Conservation (phyloP, 2,797 vertebrate genomes). For the Muscicapa comitata region DNA sequence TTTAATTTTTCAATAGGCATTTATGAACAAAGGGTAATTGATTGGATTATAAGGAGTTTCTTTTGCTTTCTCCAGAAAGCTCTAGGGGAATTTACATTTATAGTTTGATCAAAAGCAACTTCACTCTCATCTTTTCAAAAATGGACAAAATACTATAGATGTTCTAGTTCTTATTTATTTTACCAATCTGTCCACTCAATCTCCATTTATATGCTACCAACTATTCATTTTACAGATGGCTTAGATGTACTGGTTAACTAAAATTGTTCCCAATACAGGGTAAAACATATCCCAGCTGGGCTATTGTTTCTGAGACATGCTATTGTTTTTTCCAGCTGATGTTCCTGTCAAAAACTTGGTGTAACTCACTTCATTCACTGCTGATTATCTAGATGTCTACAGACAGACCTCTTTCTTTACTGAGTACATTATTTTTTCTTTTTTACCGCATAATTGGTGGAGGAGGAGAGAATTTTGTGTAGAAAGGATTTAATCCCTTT, state of each 20-base stretch:
- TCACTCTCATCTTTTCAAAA: background rate
- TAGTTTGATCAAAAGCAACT: background rate
- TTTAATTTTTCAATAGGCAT: conserved; percentile 32
- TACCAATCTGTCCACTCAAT: background rate
- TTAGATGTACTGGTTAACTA: background rate
- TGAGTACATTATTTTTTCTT: background rate
- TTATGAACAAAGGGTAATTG: background rate
- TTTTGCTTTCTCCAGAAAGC: background rate
- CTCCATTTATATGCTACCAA: background rate
- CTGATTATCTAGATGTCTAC: background rate
- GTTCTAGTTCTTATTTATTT: background rate
- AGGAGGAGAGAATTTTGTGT: background rate
- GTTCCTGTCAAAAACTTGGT: background rate
- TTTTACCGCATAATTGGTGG: background rate
- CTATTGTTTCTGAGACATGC: background rate
- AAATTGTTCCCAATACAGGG: background rate
- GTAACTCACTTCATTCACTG: background rate
- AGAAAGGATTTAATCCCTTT: background rate
- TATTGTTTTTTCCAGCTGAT: background rate
- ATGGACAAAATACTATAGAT: background rate
- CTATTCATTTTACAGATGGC: background rate
- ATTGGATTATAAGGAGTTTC: background rate
- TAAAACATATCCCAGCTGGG: background rate
- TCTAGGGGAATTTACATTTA: background rate
- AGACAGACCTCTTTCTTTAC: background rate